Evolutionary conservation across 2,113 vertebrate genomes (phyloP), one percentile per base, ranked within the genome.

Genomic region (Hystrix cristata): DNA sequence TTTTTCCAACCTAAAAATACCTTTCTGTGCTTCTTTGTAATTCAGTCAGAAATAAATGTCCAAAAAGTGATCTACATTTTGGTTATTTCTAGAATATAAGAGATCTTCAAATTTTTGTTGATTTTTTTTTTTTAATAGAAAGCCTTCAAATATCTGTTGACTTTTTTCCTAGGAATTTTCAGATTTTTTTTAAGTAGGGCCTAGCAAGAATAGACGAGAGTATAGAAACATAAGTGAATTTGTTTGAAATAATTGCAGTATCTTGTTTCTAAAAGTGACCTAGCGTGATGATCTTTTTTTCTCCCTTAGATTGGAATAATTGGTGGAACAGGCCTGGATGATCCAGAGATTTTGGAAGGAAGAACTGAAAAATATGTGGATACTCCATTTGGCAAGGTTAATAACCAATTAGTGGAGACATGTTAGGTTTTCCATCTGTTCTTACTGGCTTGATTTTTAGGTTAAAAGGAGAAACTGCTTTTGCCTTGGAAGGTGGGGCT

Each of bases 331-430:
- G 99, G 99, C 60, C 98, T 99, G 88, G 99, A 99, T 98, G 99
- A 99, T 97, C 99, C 99, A 0, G 99, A 99, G 97, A 99, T 99
- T 96, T 98, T 99, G 97, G 99, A 99, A 98, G 99, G 99, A 98
- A 99, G 99, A 98, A 99, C 98, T 10, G 99, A 99, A 98, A 99
- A 99, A 86, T 99, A 99, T 59, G 99, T 99, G 43, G 99, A 99
- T 95, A 99, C 99, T 3, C 99, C 99, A 0, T 99, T 99, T 96
- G 99, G 99, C 98, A 99, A 99, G 99, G 99, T 99, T 62, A 95
- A 98, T 98, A 97, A 93, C 83, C 31, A 43, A 0, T 85, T 88
- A 16, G 14, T 3, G 29, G 7, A 92, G 65, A 43, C 10, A 5
- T 60, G 7, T 51, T 67, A n/a, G 51, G 53, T 76, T 90, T 93